Evolutionary conservation across 2,888 invertebrate genomes (phyloP), one percentile per base, ranked within the genome.

Genomic region (Schizotus pectinicornis): DNA sequence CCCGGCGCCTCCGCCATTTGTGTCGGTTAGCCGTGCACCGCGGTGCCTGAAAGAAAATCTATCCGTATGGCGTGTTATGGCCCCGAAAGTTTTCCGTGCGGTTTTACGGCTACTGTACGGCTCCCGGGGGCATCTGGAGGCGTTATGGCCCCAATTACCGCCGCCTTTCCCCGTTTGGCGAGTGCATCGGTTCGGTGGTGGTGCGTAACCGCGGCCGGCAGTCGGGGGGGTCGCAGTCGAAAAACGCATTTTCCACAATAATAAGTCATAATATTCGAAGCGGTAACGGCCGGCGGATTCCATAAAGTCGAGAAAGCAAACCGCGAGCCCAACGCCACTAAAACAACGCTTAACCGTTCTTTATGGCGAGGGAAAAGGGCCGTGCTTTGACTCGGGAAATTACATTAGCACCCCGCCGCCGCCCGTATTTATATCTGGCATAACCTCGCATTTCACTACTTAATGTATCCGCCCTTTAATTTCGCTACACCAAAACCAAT

Each of bases 301-400:
- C 62, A 64, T 65, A 67, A 67, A 67, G 64, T 63, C 60, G 47
- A 55, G 56, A 56, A 64, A 65, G 62, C 65, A 68, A 68, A 68
- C 68, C 57, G 65, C 60, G 61, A 55, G 61, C 60, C 62, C 61
- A 42, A 46, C 54, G 37, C 58, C 56, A 64, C 61, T 64, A 66
- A 65, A 71, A 67, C 63, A 65, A 65, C 64, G 56, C 61, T 67
- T 69, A 69, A 69, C 66, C 60, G 59, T 70, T 66, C 67, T 72
- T 71, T 72, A 71, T 68, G 62, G 61, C 61, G 43, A 58, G 58
- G 64, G 51, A 59, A 49, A 52, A 38, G 43, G 50, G 47, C 51
- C 59, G 55, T 50, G 53, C 51, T 51, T 55, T 45, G 59, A 59
- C 55, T 56, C 30, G 37, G 56, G 52, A 60, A 66, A 62, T 66